A percentile compares a stretch with the other conserved stretches of the same genome.
Conservation (phyloP, 2,888 invertebrate species). For the Pantelozetes paolii region DNA sequence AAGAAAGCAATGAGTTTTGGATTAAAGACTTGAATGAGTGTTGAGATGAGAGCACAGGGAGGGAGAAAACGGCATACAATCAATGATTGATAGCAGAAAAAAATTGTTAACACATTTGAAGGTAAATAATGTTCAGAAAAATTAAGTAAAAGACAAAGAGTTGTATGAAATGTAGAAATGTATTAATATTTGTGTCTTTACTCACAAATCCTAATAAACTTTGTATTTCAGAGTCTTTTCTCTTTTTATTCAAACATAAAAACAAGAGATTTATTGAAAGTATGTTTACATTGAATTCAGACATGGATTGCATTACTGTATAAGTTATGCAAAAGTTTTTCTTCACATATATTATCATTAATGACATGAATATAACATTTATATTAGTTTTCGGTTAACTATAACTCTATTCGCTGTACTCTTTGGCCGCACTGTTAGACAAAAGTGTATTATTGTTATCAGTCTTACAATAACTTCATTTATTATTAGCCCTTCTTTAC, state of each 20-base stretch:
- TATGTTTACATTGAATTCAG: no score
- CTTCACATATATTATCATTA: neutral
- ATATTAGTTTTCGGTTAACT: neutral
- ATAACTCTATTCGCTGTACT: no score
- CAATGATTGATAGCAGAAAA: neutral
- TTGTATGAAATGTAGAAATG: no score
- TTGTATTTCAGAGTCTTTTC: no score
- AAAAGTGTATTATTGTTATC: no score
- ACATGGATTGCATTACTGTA: neutral
- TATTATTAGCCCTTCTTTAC: no score
- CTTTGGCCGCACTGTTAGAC: no score
- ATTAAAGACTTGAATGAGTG: neutral
- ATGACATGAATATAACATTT: conserved; percentile 12
- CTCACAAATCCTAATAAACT: no score
- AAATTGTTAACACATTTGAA: neutral
- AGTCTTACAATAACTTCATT: no score
- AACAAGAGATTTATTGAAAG: no score
- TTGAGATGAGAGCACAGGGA: neutral
- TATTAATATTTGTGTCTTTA: no score
- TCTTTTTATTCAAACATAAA: no score
- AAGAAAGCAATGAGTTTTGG: neutral
- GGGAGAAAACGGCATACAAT: neutral
- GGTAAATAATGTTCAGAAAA: neutral
- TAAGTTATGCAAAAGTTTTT: neutral
- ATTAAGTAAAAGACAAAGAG: neutral